phyloP scores from a whole-genome alignment of 2,888 invertebrate species.

The Podotricha telesiphe region DNA sequence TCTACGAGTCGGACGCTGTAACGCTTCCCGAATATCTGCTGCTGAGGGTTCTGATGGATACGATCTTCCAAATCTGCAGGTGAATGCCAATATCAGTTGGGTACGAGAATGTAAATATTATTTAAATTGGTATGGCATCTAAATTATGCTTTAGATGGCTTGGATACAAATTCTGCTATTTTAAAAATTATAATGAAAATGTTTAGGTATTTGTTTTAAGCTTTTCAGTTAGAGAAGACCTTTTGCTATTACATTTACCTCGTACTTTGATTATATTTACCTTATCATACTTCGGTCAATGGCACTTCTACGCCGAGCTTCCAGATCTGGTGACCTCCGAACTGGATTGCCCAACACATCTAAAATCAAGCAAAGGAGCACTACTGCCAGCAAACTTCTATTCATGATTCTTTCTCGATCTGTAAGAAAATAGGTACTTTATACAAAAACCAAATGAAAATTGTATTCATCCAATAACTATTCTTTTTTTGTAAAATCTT shows the following conservation, averaged over 20 bases:
- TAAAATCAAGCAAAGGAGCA: slow-evolving; percentile 58
- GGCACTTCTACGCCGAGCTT: slow-evolving; percentile 74
- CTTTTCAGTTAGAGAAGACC: no score
- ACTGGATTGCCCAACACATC: slow-evolving; percentile 66
- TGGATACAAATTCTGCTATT: no score
- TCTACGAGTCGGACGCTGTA: slow-evolving; percentile 62
- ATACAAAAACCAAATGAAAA: no score
- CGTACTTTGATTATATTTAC: slow-evolving; percentile 48
- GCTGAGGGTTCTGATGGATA: slow-evolving; percentile 72
- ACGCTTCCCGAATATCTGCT: slow-evolving; percentile 67
- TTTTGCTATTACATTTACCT: no score
- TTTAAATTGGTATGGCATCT: background rate
- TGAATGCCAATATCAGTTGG: background rate
- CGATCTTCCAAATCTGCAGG: slow-evolving; percentile 71
- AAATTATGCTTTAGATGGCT: no score
- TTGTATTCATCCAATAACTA: no score
- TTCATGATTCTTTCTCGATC: slow-evolving; percentile 42
- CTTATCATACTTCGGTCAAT: slow-evolving; percentile 76
- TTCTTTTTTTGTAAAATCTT: no score
- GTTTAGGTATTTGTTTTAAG: no score
- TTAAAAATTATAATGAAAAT: no score
- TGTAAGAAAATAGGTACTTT: slow-evolving; percentile 15
- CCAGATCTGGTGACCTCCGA: slow-evolving; percentile 70
- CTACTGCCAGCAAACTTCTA: slow-evolving; percentile 55
- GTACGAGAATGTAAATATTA: background rate